A percentile compares a stretch with the other conserved stretches of the same genome.
These are phyloP conservation scores for Cavia aperea DNA, from an alignment of 2,113 vertebrate species.

Conservation along the genomic window DNA sequence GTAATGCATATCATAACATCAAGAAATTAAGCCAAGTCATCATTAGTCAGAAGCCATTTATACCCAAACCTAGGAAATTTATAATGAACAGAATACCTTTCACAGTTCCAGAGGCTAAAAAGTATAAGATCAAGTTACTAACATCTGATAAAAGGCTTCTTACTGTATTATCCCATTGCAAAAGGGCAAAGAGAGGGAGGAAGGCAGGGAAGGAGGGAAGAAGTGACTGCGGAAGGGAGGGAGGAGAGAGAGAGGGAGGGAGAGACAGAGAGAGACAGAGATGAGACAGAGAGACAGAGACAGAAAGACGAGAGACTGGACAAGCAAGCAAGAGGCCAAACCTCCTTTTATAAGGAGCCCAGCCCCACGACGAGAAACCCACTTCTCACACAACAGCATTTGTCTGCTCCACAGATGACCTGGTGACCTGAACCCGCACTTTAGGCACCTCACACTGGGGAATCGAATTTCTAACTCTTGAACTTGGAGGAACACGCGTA, in stretches of 20 bases:
- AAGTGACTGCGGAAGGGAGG: no score
- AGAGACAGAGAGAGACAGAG: no score
- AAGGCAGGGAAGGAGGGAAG: neutral
- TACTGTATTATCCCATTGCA: neutral
- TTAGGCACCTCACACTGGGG: neutral
- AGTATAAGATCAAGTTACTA: neutral
- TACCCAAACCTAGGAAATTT: neutral
- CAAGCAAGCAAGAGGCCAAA: neutral
- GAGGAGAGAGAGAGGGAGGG: neutral
- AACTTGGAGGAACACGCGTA: neutral
- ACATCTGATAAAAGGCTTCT: neutral
- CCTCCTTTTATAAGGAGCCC: neutral
- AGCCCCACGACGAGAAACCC: neutral
- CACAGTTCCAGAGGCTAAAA: neutral
- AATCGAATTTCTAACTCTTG: neutral
- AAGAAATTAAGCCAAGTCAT: neutral
- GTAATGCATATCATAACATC: neutral
- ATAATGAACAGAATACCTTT: neutral
- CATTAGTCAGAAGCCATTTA: neutral
- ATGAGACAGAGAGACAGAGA: no score
- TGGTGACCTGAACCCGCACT: neutral
- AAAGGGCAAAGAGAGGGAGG: neutral
- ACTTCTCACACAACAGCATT: neutral
- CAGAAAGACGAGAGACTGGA: no score
- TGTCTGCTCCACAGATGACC: neutral